Base-by-base conservation (phyloP, 2,113 vertebrate genomes). In the Hiodon tergisus region DNA sequence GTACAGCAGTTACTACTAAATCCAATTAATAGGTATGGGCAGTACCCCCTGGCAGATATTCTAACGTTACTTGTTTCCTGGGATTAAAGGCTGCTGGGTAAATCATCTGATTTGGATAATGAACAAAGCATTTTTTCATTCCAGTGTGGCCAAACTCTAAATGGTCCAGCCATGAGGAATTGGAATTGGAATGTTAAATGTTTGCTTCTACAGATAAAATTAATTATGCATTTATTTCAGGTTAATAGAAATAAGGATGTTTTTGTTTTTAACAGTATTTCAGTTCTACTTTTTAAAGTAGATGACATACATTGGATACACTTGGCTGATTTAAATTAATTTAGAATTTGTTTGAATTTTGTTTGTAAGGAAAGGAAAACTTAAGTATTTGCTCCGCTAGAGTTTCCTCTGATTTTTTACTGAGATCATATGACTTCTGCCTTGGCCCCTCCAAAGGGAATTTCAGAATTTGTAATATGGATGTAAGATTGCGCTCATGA, bases 101-200 rank as follows among this genome's bases (percentile, higher is more conserved):
- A 81, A 80, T 89, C 87, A 86, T 61, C 69, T 86, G 85, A 87
- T 50, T 14, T 71, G 54, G 70, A 78, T 80, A 16, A 72, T 73
- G 62, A 74, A 66, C 48, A 55, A 54, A 57, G 52, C 46, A 48
- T 3, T 52, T 10, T 63, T 31, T 65, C 50, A 53, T 10, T 50
- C 31, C 48, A 73, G 46, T 46, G 51, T 55, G 10, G 61, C 61
- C 31, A 47, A 47, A 10, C 46, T 47, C 31, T 13, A 11, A 3
- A 52, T 31, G 31, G 31, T 31, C 31, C 31, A 31, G 0, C 31
- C 31, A 31, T 31, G 31, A 31, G 5, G 51, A 3, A 5, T 53
- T n/a, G 53, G 17, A n/a, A n/a, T 9, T n/a, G 53, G 17, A n/a
- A n/a, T 9, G 50, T 51, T 50, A 55, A 3, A 13, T 63, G 60